Base-by-base conservation (phyloP, 2,888 invertebrate genomes). In the Eurytoma adleriae region DNA sequence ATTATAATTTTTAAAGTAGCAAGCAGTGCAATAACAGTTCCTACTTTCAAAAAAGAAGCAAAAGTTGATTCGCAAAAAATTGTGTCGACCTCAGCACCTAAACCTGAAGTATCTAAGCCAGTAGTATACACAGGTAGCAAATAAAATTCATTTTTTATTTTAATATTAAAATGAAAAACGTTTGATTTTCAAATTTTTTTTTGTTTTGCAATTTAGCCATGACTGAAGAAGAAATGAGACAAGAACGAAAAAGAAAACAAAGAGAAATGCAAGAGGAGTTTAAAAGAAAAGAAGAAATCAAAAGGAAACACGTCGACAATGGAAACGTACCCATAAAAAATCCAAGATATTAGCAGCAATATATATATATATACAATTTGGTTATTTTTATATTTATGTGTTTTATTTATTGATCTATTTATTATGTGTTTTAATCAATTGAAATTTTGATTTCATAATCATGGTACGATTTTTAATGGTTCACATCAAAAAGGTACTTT, bases 201-300 rank as follows among this genome's bases (percentile, higher is more conserved):
- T n/a, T n/a, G 59, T 40, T 13, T 54, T 66, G 50, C 67, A 66
- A 30, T 4, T n/a, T n/a, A 80, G 82, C 66, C n/a, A 73, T 83
- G 73, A 83, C 83, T 1, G 82, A 83, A 18, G 84, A 84, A 80
- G 83, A 83, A 78, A 79, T 78, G 75, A 80, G 84, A 70, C 50
- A 82, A n/a, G 84, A 83, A 16, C 78, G 85, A 52, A 84, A 83
- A 79, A 70, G 84, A 13, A 83, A 82, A 67, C 85, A 85, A 62
- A 75, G 75, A 57, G 83, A 84, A 79, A 83, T 83, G 62, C 84
- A 85, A 24, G 83, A 85, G 48, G 82, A 83, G 20, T 85, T 80
- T 52, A 83, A 83, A 75, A 84, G 73, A 74, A 62, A 79, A 57
- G 40, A 82, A 66, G 82, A 82, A 56, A 50, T 27, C n/a, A 82